Percentiles rank a stretch among this genome's conserved stretches.
These are phyloP conservation scores for Malurus melanocephalus DNA, from an alignment of 2,113 vertebrate genomes.

Conservation along the genomic window DNA sequence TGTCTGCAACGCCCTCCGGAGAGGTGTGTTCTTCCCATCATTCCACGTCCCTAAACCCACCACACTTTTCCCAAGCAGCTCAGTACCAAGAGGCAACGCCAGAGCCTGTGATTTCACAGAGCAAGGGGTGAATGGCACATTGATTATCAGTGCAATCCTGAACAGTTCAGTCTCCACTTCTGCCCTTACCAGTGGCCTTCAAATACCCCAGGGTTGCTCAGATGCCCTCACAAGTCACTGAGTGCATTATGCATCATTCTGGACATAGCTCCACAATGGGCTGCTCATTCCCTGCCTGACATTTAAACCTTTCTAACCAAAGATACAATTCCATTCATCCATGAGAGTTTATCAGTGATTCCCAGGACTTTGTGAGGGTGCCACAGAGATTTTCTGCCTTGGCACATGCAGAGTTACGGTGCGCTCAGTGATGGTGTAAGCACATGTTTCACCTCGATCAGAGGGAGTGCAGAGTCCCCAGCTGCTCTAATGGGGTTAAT, in stretches of 20 bases:
- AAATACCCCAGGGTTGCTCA: not conserved
- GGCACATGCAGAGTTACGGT: not conserved
- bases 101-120: not conserved
- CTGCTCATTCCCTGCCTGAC: not conserved
- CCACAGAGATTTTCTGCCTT: not conserved
- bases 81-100: not conserved
- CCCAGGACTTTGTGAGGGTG: not conserved
- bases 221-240: not conserved
- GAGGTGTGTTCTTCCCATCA: conserved; percentile 37
- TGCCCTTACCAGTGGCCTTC: not conserved
- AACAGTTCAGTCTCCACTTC: not conserved
- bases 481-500: conserved; percentile 1
- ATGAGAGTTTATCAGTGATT: not conserved
- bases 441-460: not conserved
- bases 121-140: not conserved
- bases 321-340: not conserved
- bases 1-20: conserved; percentile 62
- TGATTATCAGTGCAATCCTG: not conserved
- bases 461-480: not conserved
- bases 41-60: not conserved
- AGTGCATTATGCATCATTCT: not conserved
- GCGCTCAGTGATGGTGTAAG: not conserved
- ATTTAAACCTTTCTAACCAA: not conserved
- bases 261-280: not conserved
- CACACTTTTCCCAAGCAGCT: not conserved